Conservation (phyloP, 2,113 vertebrate species). For the Zosterops japonicus region DNA sequence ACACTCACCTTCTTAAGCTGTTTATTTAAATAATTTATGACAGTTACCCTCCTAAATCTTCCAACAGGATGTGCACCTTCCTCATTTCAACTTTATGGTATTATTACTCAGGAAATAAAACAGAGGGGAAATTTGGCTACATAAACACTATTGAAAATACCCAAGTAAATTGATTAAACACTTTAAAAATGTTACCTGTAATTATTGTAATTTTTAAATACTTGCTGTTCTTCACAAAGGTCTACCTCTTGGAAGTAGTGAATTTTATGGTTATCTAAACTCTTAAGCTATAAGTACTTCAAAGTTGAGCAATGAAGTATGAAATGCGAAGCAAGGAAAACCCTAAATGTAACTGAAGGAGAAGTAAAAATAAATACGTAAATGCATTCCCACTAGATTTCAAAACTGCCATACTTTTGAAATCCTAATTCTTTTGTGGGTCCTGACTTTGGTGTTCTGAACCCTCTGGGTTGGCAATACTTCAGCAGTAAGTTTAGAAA, state of each 20-base stretch:
- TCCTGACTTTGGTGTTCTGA: neutral
- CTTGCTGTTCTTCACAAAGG: neutral
- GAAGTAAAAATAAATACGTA: conserved; percentile 37
- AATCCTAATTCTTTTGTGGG: neutral
- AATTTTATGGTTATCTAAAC: neutral
- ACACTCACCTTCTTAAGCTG: neutral
- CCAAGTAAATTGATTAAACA: neutral
- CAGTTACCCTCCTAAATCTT: neutral
- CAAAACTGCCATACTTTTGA: conserved; percentile 38
- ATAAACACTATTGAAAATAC: neutral
- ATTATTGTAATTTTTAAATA: neutral
- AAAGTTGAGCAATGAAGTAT: neutral
- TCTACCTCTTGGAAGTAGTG: neutral
- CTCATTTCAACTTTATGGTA: neutral
- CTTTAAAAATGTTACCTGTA: neutral
- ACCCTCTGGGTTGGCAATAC: neutral
- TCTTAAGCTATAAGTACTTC: neutral
- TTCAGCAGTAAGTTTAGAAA: neutral
- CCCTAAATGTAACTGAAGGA: conserved; percentile 36
- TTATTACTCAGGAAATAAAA: neutral
- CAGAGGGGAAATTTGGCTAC: neutral
- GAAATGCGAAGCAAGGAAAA: conserved; percentile 52
- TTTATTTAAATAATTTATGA: neutral
- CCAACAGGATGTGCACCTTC: neutral
- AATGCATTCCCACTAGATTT: conserved; percentile 20